Evolutionary conservation across 2,888 invertebrate species (phyloP).

Genomic region (Xiphydria camelus): DNA sequence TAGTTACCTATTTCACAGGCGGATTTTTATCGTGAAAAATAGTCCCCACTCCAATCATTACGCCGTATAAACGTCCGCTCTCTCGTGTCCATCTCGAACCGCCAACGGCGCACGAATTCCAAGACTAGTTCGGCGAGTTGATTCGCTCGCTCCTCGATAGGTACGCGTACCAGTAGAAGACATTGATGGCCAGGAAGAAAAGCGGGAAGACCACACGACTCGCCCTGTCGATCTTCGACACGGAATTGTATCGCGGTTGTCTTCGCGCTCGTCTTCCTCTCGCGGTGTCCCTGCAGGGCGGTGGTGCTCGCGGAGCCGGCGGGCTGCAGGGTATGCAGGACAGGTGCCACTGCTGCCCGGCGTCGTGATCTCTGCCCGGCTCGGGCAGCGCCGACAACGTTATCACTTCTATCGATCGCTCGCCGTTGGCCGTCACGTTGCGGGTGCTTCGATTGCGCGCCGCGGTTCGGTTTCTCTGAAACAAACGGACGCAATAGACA

Average conservation of each 20-base stretch:
- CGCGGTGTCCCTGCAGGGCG: constrained; percentile 24
- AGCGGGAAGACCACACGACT: constrained; percentile 77
- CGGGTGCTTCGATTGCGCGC: not conserved
- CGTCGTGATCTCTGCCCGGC: constrained; percentile 47
- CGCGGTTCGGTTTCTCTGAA: not conserved
- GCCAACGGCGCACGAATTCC: constrained; percentile 8
- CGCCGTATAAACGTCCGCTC: not conserved
- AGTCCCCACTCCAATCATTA: no score
- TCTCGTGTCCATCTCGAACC: not conserved
- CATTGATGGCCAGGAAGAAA: constrained; percentile 74
- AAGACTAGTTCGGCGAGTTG: no score
- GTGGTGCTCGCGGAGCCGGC: constrained; percentile 37
- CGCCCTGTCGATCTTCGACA: constrained; percentile 78
- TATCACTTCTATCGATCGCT: constrained; percentile 64
- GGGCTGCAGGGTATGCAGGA: constrained; percentile 54
- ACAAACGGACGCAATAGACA: no score
- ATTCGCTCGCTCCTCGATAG: constrained; percentile 66
- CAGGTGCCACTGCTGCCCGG: constrained; percentile 26
- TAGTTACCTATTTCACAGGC: no score
- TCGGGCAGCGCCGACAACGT: constrained; percentile 66
- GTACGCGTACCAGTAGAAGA: constrained; percentile 80
- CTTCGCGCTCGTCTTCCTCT: constrained; percentile 55
- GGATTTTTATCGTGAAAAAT: no score
- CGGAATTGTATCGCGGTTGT: constrained; percentile 74
- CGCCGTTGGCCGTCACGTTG: no score